Percentiles rank a stretch among this genome's conserved stretches.
Conservation (phyloP, 2,888 invertebrate species). For the Helobdella robusta region DNA sequence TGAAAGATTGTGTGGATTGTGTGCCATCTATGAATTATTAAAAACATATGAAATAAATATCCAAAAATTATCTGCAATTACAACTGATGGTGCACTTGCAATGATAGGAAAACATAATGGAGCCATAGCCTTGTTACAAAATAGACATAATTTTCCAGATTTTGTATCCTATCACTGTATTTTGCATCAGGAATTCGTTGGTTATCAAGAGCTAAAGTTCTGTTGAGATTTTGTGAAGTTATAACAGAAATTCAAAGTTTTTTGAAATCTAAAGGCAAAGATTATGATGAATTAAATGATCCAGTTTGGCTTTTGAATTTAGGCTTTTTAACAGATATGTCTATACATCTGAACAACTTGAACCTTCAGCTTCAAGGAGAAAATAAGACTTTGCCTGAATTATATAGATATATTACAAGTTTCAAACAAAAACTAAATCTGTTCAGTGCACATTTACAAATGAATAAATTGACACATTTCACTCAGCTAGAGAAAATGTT, state of each 20-base stretch:
- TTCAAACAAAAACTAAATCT: slow-evolving; percentile 2
- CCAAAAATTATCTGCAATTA: too few relatives aligned
- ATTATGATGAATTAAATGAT: not conserved
- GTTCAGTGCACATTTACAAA: too few relatives aligned
- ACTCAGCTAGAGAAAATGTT: too few relatives aligned
- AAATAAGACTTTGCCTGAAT: not conserved
- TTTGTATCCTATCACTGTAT: not conserved
- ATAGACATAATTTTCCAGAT: not conserved
- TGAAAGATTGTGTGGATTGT: too few relatives aligned
- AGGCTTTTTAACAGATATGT: not conserved
- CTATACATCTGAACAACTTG: not conserved
- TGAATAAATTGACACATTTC: too few relatives aligned
- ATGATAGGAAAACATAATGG: not conserved
- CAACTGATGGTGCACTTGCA: not conserved
- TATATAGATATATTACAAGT: not conserved
- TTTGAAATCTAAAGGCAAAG: not conserved
- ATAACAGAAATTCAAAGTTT: not conserved
- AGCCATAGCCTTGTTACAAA: not conserved
- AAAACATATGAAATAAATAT: too few relatives aligned
- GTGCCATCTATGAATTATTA: too few relatives aligned
- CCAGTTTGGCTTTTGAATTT: slow-evolving; percentile 1
- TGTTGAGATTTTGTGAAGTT: not conserved
- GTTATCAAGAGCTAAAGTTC: not conserved
- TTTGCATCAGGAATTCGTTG: not conserved
- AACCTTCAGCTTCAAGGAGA: slow-evolving; percentile 3